Evolutionary conservation across 2,888 invertebrate genomes (phyloP), one percentile per base, ranked within the genome.

Genomic region (Ornithoptera alexandrae): DNA sequence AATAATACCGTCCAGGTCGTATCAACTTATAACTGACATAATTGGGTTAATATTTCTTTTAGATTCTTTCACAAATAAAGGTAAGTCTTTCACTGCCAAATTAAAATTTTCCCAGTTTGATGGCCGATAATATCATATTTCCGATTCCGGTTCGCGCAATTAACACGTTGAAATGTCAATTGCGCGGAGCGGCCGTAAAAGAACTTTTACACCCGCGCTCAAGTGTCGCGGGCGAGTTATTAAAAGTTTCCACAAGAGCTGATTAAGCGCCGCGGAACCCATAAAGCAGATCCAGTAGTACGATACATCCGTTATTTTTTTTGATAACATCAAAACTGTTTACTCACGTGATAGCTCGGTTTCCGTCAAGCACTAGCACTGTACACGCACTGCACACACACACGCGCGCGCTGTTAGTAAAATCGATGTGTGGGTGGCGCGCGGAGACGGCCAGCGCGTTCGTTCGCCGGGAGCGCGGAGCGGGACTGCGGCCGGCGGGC

Each of bases 161-260:
- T 62, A 69, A 62, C 65, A 62, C 58, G 46, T 65, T 20, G 18
- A 57, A 62, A 69, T 58, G 62, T 65, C 69, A 46, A 69, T 65
- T 58, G 62, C 30, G 5, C 4, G 30, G 5, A 5, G n/a, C 50
- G 62, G 50, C n/a, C 65, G 42, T 69, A 59, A 62, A 30, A 65
- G 68, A 36, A 20, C 39, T 57, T 64, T 70, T 63, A 68, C 59
- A 60, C 68, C 65, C 50, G 60, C 62, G 58, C 46, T n/a, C 30
- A 30, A 30, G 30, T 30, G 30, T 30, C 30, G 30, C 30, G 3
- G 30, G 3, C 22, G 65, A 62, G 62, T 71, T 72, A 70, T 73
- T 73, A 71, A 71, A 73, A 71, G 68, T 73, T 73, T 71, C 63
- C 69, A 68, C 71, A 70, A 22, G 62, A 67, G 42, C 68, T 67